These are phyloP conservation scores for Coenonympha glycerion DNA, from an alignment of 2,888 invertebrate genomes.

Conservation along the genomic window DNA sequence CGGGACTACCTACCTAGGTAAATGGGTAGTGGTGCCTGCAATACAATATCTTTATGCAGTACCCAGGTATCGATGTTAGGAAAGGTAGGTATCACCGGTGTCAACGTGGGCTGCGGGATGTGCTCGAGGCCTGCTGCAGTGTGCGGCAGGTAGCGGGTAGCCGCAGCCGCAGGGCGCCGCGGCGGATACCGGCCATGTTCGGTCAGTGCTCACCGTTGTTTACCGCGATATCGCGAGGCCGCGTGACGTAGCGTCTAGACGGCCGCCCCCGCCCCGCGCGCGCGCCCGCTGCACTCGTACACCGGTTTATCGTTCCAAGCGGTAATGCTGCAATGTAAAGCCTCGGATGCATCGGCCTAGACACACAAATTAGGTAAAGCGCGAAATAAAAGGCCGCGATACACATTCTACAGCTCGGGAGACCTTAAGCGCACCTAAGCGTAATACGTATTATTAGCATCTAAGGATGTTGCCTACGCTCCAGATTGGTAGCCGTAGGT, in stretches of 20 bases:
- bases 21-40: too few species aligned
- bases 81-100: not conserved
- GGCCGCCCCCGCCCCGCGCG: conserved; percentile 48
- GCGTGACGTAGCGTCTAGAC: conserved; percentile 78
- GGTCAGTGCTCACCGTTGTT: conserved; percentile 76
- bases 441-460: too few species aligned
- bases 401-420: conserved; percentile 12
- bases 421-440: too few species aligned
- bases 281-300: conserved; percentile 58
- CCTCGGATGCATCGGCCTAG: conserved; percentile 35
- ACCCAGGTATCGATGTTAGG: too few species aligned
- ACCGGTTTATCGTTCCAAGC: conserved; percentile 71
- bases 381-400: conserved; percentile 16
- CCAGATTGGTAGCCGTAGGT: too few species aligned
- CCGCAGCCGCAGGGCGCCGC: conserved; percentile 48
- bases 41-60: too few species aligned
- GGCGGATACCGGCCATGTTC: conserved; percentile 61
- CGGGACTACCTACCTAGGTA: too few species aligned
- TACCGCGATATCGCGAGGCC: conserved; percentile 78
- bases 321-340: conserved; percentile 61
- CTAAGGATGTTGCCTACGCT: too few species aligned
- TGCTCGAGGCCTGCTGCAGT: too few species aligned
- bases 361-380: conserved; percentile 28
- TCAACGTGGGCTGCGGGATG: too few species aligned
- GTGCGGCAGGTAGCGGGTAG: conserved; percentile 31